These are phyloP conservation scores for Axea sp. DNA, from an alignment of 2,888 invertebrate genomes.

Conservation along the genomic window DNA sequence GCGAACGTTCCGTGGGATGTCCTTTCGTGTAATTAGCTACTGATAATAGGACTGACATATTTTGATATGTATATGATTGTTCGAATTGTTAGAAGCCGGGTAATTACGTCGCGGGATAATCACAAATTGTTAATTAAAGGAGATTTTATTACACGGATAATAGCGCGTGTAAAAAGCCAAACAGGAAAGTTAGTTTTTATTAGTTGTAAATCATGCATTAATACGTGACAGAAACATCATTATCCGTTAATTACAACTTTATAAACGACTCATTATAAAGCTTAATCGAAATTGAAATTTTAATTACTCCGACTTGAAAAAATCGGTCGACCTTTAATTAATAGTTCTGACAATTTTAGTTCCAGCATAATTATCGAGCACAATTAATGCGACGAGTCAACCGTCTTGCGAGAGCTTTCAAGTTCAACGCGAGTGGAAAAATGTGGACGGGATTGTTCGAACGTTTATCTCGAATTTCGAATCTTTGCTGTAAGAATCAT, in stretches of 20 bases:
- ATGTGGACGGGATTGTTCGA: too few species aligned
- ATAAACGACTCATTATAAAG: neutral
- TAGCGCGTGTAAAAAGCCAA: conserved; percentile 18
- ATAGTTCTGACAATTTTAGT: conserved; percentile 5
- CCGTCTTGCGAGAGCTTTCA: neutral
- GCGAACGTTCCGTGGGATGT: conserved; percentile 3
- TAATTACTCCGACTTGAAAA: conserved; percentile 26
- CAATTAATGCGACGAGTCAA: conserved; percentile 2
- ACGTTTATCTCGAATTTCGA: too few species aligned
- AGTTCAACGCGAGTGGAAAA: neutral
- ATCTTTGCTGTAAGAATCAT: too few species aligned
- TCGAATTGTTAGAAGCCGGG: conserved; percentile 19
- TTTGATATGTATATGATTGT: conserved; percentile 45
- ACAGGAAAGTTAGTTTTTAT: conserved; percentile 16
- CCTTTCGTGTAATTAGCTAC: conserved; percentile 33
- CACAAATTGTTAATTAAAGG: conserved; percentile 42
- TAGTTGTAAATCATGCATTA: conserved; percentile 27
- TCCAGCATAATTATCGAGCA: conserved; percentile 25
- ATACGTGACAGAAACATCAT: conserved; percentile 34
- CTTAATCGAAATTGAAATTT: conserved; percentile 40
- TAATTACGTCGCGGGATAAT: conserved; percentile 15
- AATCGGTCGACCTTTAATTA: conserved; percentile 35
- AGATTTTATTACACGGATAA: conserved; percentile 31
- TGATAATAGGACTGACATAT: conserved; percentile 24
- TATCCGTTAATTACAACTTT: conserved; percentile 32